phyloP scores from a whole-genome alignment of 2,797 vertebrate genomes.

The Tinamus major region DNA sequence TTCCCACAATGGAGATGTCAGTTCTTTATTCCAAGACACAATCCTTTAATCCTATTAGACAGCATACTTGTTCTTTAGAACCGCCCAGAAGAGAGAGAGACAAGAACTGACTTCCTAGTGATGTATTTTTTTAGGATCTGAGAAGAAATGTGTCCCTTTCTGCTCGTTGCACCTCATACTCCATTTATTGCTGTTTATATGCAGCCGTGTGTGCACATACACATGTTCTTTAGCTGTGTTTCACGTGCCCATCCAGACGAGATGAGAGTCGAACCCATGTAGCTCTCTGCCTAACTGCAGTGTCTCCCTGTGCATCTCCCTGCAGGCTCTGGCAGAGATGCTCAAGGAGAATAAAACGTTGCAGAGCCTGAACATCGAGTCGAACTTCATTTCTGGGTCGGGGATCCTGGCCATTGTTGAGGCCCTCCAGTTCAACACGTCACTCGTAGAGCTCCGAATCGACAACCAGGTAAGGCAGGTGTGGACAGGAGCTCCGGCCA shows the following conservation, averaged over 20 bases:
- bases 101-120: background rate
- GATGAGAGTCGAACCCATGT: background rate
- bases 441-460: constrained; percentile 93
- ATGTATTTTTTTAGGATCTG: background rate
- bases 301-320: background rate
- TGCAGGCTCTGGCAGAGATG: constrained; percentile 94
- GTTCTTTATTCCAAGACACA: background rate
- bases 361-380: constrained; percentile 95
- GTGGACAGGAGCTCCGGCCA: rapidly evolving
- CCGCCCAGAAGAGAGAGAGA: rapidly evolving
- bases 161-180: background rate
- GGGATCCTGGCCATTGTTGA: constrained; percentile 90
- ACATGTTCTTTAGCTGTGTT: rapidly evolving
- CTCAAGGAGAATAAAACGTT: constrained; percentile 90
- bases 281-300: background rate
- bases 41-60: background rate
- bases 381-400: constrained; percentile 95
- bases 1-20: background rate
- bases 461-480: constrained; percentile 90
- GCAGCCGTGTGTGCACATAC: rapidly evolving
- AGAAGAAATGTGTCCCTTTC: background rate
- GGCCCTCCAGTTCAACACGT: constrained; percentile 89
- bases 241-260: rapidly evolving
- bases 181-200: background rate
- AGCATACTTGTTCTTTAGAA: background rate